phyloP scores from a whole-genome alignment of 2,113 vertebrate genomes.

The Canis aureus region DNA sequence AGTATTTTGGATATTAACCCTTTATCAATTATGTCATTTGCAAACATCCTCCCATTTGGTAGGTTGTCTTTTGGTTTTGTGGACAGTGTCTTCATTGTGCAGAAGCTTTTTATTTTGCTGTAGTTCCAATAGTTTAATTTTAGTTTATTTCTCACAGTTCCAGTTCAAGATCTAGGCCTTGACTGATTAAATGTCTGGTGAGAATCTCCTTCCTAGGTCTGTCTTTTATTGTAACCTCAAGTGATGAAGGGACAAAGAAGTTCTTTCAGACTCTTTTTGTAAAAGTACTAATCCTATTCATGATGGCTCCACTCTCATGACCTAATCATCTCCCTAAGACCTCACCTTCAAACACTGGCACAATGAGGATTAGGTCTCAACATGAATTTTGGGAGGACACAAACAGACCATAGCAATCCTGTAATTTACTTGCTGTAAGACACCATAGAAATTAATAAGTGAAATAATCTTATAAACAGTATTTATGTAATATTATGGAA shows the following conservation, averaged over 20 bases:
- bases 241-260: neutral
- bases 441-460: neutral
- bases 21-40: neutral
- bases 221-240: neutral
- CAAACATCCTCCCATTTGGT: neutral
- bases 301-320: neutral
- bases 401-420: neutral
- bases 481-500: neutral
- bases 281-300: neutral
- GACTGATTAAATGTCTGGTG: neutral
- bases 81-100: neutral
- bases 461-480: neutral
- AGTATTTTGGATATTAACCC: neutral
- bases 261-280: neutral
- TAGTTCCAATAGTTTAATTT: neutral
- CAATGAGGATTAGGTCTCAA: neutral
- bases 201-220: neutral
- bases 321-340: neutral
- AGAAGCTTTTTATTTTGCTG: neutral
- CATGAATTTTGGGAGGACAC: neutral
- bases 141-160: neutral
- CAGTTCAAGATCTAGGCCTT: neutral
- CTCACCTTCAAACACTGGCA: neutral
- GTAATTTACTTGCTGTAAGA: neutral
- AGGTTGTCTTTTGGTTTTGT: neutral